Conservation (phyloP, 2,797 vertebrate genomes). For the Chrysocyon brachyurus region DNA sequence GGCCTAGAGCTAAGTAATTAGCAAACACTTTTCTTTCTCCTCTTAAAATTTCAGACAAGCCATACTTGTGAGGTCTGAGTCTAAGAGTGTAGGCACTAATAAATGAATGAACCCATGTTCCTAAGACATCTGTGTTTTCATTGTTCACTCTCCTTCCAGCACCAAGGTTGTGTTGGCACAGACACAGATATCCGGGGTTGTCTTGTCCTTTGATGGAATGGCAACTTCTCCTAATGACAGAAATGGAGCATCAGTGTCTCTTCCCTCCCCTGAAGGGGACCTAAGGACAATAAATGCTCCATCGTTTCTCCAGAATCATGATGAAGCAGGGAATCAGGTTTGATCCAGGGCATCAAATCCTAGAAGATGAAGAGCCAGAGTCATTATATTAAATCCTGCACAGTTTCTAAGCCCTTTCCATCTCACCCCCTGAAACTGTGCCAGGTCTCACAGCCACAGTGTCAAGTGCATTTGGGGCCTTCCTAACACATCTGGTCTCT, state of each 20-base stretch:
- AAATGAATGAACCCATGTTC: background rate
- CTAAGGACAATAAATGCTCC: too few relatives aligned
- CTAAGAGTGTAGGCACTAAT: background rate
- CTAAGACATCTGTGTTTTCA: background rate
- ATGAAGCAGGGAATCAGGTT: background rate
- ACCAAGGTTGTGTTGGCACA: background rate
- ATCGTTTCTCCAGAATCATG: background rate
- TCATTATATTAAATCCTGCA: background rate
- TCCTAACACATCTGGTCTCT: too few relatives aligned
- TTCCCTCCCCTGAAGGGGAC: background rate
- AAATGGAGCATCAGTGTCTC: background rate
- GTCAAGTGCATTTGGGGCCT: background rate
- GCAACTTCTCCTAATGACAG: background rate
- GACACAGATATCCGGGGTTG: too few relatives aligned
- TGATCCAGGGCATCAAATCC: background rate
- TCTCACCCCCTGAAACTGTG: background rate
- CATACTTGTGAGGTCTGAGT: background rate
- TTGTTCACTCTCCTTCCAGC: background rate
- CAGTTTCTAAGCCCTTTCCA: background rate
- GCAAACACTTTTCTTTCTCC: background rate
- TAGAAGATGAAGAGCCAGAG: background rate
- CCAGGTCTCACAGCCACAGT: background rate
- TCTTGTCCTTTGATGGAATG: background rate
- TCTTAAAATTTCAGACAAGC: background rate
- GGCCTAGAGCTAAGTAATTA: background rate